A percentile compares a stretch with the other conserved stretches of the same genome.
Conservation (phyloP, 2,888 invertebrate genomes). For the Seira musarum region DNA sequence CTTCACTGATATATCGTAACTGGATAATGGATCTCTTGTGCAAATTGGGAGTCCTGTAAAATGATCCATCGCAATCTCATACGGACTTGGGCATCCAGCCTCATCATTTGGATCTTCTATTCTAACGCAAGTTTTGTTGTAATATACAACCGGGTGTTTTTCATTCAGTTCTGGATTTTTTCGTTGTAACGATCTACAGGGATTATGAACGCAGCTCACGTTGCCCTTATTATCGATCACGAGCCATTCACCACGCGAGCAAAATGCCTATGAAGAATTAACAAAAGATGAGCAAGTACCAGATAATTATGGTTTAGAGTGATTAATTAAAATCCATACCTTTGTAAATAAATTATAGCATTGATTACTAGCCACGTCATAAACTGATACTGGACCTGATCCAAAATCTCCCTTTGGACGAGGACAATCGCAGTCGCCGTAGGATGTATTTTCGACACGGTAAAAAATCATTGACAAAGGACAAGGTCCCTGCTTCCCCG, state of each 20-base stretch:
- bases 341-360: conserved; percentile 42
- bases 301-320: neutral
- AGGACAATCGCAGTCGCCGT: conserved; percentile 58
- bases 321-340: neutral
- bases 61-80: neutral
- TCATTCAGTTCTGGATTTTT: conserved; percentile 18
- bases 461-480: conserved; percentile 35
- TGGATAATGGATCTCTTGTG: neutral
- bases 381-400: conserved; percentile 33
- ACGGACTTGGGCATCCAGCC: conserved; percentile 14
- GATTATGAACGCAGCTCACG: conserved; percentile 39
- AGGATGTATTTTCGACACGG: conserved; percentile 1
- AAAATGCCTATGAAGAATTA: conserved; percentile 38
- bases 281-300: too few relatives aligned
- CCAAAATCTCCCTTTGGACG: neutral
- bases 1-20: neutral
- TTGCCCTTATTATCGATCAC: conserved; percentile 24
- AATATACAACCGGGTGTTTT: conserved; percentile 34
- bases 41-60: neutral
- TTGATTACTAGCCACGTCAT: conserved; percentile 26
- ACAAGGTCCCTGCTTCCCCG: conserved; percentile 51
- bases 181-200: conserved; percentile 32
- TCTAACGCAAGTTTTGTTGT: conserved; percentile 45
- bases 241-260: conserved; percentile 51
- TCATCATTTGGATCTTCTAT: neutral